Percentiles rank a stretch among this genome's conserved stretches.
Conservation (phyloP, 2,888 invertebrate species). For the Polydrusus pterygomalis region DNA sequence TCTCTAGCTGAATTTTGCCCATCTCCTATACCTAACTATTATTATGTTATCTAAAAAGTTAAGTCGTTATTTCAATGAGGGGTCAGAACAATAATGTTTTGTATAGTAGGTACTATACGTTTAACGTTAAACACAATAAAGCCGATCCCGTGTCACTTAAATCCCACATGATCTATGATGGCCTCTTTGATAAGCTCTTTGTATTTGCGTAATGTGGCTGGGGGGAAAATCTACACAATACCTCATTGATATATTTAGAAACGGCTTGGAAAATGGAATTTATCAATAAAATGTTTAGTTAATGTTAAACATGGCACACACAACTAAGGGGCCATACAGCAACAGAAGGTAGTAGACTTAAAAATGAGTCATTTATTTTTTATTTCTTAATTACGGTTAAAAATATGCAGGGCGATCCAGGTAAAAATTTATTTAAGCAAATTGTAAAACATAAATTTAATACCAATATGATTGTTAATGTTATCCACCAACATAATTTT, state of each 20-base stretch:
- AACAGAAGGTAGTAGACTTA: too few species aligned
- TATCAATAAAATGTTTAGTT: constrained; percentile 32
- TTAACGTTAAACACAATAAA: constrained; percentile 7
- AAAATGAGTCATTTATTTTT: too few species aligned
- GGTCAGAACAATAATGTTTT: constrained; percentile 11
- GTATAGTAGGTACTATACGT: constrained; percentile 10
- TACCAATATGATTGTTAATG: too few species aligned
- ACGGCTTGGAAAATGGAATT: constrained; percentile 10
- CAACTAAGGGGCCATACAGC: too few species aligned
- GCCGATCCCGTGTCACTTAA: constrained; percentile 19
- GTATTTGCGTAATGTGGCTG: constrained; percentile 41
- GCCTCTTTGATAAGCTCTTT: constrained; percentile 51
- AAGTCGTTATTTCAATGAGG: not conserved
- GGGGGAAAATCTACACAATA: constrained; percentile 38
- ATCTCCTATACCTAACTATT: not conserved
- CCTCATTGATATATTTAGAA: constrained; percentile 34
- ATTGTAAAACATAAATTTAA: too few species aligned
- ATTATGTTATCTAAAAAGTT: not conserved
- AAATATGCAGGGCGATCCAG: too few species aligned
- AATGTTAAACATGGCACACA: not conserved
- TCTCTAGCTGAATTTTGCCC: too few species aligned
- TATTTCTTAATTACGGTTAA: too few species aligned
- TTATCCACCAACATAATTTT: too few species aligned
- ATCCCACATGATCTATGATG: constrained; percentile 51
- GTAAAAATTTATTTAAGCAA: too few species aligned